Evolutionary conservation across 2,797 vertebrate genomes (phyloP).

Genomic region (Rallus crepitans): DNA sequence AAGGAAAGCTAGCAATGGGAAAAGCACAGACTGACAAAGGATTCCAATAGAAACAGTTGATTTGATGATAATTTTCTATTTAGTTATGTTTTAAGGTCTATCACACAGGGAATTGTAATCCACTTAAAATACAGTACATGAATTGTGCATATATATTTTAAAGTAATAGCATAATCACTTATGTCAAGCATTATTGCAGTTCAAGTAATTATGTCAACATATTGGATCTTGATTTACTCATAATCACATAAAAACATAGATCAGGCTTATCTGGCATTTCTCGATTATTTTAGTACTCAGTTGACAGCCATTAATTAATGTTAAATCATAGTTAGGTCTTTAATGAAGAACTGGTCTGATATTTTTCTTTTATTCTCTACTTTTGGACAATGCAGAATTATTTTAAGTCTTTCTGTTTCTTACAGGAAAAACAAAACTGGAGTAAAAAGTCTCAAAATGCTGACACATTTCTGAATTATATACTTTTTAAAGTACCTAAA

Average conservation of each 20-base stretch:
- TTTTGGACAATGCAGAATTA: background rate
- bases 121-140: background rate
- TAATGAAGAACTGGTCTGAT: background rate
- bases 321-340: background rate
- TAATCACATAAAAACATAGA: background rate
- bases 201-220: background rate
- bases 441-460: constrained; percentile 24
- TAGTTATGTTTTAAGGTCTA: background rate
- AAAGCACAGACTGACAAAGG: background rate
- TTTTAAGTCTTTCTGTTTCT: background rate
- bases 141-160: background rate
- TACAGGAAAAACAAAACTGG: background rate
- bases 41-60: background rate
- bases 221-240: background rate
- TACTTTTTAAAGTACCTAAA: background rate
- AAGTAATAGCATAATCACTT: background rate
- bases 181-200: background rate
- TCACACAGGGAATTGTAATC: background rate
- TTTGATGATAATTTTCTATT: background rate
- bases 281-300: background rate
- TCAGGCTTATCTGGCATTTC: background rate
- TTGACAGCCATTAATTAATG: background rate
- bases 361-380: background rate
- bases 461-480: background rate
- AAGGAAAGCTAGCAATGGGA: background rate